These are phyloP conservation scores for Ianthella basta DNA, from an alignment of 37 sponge, comb jelly and placozoan genomes.

Conservation along the genomic window DNA sequence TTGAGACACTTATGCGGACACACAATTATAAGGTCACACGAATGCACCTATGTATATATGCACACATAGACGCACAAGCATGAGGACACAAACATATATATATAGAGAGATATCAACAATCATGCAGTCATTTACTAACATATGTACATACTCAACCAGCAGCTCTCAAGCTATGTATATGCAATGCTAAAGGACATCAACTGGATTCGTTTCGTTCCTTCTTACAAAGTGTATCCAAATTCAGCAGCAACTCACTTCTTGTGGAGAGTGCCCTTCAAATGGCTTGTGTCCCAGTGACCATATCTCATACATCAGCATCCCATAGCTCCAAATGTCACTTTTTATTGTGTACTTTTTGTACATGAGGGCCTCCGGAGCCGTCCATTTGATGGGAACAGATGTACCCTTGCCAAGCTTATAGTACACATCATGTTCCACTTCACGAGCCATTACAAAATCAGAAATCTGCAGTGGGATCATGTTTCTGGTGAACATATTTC, in stretches of 20 bases:
- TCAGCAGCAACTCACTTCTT: slow-evolving; percentile 1
- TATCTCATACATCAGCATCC: slow-evolving; percentile 25
- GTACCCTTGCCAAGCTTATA: not conserved
- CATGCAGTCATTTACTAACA: not conserved
- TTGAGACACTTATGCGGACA: not conserved
- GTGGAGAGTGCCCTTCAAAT: slow-evolving; percentile 3
- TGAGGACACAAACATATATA: not conserved
- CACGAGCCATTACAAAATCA: slow-evolving; percentile 25
- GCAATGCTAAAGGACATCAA: no score
- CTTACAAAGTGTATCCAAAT: no score
- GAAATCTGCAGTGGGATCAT: slow-evolving; percentile 3
- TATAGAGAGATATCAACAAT: not conserved
- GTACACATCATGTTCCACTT: not conserved
- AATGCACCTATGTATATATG: not conserved
- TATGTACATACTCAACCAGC: not conserved
- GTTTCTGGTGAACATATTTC: not conserved
- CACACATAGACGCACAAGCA: slow-evolving; percentile 5
- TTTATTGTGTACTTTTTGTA: slow-evolving; percentile 21
- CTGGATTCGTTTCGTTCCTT: no score
- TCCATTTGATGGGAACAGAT: not conserved
- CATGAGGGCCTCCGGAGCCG: slow-evolving; percentile 1
- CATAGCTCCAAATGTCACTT: slow-evolving; percentile 24
- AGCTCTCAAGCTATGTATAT: not conserved
- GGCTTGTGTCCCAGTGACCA: slow-evolving; percentile 30
- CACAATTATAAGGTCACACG: not conserved